These are phyloP conservation scores for Philereme transversata DNA, from an alignment of 2,888 invertebrate genomes.

Conservation along the genomic window DNA sequence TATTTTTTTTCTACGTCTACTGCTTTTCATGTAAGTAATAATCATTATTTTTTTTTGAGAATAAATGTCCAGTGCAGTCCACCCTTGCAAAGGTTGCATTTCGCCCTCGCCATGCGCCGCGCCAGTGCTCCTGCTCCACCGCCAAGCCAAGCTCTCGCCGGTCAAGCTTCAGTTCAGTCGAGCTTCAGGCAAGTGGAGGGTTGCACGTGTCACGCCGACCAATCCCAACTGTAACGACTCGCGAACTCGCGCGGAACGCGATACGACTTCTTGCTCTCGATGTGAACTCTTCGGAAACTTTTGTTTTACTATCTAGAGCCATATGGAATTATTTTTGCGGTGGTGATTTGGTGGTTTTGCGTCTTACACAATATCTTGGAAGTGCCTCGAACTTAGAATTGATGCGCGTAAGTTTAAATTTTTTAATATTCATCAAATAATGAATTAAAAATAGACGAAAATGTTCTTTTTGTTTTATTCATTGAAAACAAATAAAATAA, in stretches of 20 bases:
- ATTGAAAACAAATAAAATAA: too few relatives aligned
- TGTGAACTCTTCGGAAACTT: slow-evolving; percentile 41
- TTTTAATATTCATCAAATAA: too few relatives aligned
- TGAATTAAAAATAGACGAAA: too few relatives aligned
- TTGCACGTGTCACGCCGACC: slow-evolving; percentile 8
- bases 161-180: slow-evolving; percentile 21
- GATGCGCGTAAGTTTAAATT: slow-evolving; percentile 5
- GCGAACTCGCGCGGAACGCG: slow-evolving; percentile 49
- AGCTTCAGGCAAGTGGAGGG: slow-evolving; percentile 29
- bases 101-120: not conserved
- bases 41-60: too few relatives aligned
- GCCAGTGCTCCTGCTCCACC: not conserved
- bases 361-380: slow-evolving; percentile 1
- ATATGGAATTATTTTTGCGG: slow-evolving; percentile 4
- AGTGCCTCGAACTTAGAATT: slow-evolving; percentile 9
- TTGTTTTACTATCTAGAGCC: slow-evolving; percentile 18
- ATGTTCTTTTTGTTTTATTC: too few relatives aligned
- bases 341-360: slow-evolving; percentile 16
- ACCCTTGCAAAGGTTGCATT: not conserved
- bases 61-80: not conserved
- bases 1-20: too few relatives aligned
- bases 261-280: slow-evolving; percentile 41
- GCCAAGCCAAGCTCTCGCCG: slow-evolving; percentile 1
- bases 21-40: too few relatives aligned
- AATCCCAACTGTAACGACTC: slow-evolving; percentile 20